These are phyloP conservation scores for Zoanthus gigantus DNA, from an alignment of 92 coral and sea anemone species.

Conservation along the genomic window DNA sequence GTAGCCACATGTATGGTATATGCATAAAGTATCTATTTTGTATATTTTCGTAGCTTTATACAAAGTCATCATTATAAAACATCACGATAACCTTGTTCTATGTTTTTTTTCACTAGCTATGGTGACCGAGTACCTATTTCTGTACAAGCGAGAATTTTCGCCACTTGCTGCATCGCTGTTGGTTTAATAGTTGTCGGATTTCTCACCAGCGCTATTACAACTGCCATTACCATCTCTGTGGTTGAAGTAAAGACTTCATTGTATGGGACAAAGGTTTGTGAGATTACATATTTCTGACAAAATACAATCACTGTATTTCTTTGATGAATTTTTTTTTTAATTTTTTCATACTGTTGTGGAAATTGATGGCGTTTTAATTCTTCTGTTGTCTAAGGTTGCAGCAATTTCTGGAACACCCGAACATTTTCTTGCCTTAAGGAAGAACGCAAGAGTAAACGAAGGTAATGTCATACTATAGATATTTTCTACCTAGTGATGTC, in stretches of 20 bases:
- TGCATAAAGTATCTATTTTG: too few relatives aligned
- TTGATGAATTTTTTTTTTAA: not conserved
- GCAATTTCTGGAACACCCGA: conserved; percentile 73
- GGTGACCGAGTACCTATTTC: conserved; percentile 75
- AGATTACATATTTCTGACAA: not conserved
- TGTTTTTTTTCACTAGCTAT: conserved; percentile 44
- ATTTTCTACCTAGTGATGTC: not conserved
- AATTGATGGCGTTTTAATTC: not conserved
- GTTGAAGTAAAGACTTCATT: conserved; percentile 53
- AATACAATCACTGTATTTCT: not conserved
- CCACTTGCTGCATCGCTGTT: conserved; percentile 64
- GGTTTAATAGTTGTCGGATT: conserved; percentile 74
- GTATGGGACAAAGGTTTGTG: conserved; percentile 72
- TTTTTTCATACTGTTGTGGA: not conserved
- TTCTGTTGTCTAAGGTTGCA: conserved; percentile 46
- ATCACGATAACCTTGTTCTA: not conserved
- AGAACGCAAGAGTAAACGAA: conserved; percentile 79
- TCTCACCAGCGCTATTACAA: conserved; percentile 67
- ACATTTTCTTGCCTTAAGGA: conserved; percentile 70
- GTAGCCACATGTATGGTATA: too few relatives aligned
- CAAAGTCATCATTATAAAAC: not conserved
- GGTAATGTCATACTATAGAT: conserved; percentile 35
- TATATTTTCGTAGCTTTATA: too few relatives aligned
- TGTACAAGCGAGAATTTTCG: conserved; percentile 54
- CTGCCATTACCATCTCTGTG: conserved; percentile 66